Percentiles rank a stretch among this genome's conserved stretches.
Conservation (phyloP, 2,113 vertebrate species). For the Jaculus jaculus region DNA sequence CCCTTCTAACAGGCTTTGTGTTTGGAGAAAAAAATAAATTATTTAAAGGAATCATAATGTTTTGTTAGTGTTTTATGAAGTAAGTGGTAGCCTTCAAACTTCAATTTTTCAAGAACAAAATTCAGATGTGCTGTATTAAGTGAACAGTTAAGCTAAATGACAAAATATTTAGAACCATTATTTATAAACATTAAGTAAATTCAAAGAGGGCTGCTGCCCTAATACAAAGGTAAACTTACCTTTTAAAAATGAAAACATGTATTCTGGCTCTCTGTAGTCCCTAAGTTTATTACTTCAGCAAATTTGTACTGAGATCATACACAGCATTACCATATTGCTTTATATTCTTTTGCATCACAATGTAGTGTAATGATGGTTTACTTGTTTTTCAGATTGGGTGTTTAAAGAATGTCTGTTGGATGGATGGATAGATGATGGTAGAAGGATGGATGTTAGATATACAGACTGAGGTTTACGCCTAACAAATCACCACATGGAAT, state of each 20-base stretch:
- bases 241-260: slow-evolving; percentile 9
- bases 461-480: background rate
- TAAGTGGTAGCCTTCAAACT: background rate
- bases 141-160: slow-evolving; percentile 24
- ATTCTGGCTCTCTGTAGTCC: background rate
- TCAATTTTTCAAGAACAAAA: slow-evolving; percentile 37
- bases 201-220: background rate
- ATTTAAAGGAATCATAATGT: background rate
- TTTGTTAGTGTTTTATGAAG: background rate
- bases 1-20: background rate
- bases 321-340: background rate
- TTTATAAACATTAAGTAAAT: slow-evolving; percentile 23
- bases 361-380: background rate
- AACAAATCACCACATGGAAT: background rate
- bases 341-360: background rate
- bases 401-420: background rate
- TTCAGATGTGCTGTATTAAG: slow-evolving; percentile 11
- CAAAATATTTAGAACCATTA: background rate
- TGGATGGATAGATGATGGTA: background rate
- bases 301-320: background rate
- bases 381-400: background rate
- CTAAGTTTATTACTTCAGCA: background rate
- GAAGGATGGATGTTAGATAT: background rate
- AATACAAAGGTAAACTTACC: slow-evolving; percentile 24
- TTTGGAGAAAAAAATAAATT: background rate